These are phyloP conservation scores for Hypotaenidia philippensis DNA, from an alignment of 2,797 vertebrate species.

Conservation along the genomic window DNA sequence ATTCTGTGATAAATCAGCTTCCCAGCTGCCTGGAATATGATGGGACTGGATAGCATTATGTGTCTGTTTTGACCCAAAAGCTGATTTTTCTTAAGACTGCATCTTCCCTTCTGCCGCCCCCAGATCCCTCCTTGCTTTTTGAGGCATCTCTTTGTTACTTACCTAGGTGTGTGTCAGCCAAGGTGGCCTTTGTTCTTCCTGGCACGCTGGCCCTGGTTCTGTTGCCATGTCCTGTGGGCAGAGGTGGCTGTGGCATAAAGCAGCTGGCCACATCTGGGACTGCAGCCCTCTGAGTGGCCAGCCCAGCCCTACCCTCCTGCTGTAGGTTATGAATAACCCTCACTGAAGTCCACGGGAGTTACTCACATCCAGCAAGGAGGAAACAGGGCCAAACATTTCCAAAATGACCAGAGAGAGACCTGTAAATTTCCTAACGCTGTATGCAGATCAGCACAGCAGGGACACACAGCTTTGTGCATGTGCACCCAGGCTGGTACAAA, in stretches of 20 bases:
- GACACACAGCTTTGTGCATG: not conserved
- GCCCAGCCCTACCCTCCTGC: not conserved
- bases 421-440: not conserved
- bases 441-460: not conserved
- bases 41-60: not conserved
- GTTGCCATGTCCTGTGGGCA: not conserved
- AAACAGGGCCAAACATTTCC: not conserved
- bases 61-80: not conserved
- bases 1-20: not conserved
- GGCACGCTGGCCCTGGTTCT: accelerated
- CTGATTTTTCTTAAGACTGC: not conserved
- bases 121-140: not conserved
- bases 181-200: not conserved
- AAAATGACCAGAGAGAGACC: not conserved
- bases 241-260: not conserved
- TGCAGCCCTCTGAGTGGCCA: accelerated
- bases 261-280: not conserved
- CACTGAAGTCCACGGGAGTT: not conserved
- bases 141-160: not conserved
- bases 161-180: not conserved
- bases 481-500: not conserved
- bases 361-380: not conserved
- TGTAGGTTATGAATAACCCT: not conserved
- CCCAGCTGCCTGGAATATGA: accelerated
- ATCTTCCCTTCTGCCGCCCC: not conserved